Percentiles rank a stretch among this genome's conserved stretches.
Evolutionary conservation across 92 coral and sea anemone species (phyloP).

Genomic region (Parazoanthus darwini): DNA sequence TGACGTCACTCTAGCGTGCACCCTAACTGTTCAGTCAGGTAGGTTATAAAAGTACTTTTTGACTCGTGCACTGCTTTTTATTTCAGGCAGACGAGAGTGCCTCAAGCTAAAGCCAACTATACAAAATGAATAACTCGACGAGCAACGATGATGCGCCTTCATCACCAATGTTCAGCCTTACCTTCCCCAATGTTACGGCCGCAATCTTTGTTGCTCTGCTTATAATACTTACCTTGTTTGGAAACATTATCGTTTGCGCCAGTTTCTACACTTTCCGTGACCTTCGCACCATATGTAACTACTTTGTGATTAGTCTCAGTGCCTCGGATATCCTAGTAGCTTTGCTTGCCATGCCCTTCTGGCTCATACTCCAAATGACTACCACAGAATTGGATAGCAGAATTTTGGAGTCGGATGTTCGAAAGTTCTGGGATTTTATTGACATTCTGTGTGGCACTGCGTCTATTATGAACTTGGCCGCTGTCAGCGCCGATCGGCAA

Average conservation of each 20-base stretch:
- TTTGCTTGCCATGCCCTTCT: constrained; percentile 81
- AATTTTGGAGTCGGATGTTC: constrained; percentile 31
- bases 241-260: constrained; percentile 85
- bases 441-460: constrained; percentile 86
- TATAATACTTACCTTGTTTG: constrained; percentile 80
- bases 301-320: constrained; percentile 85
- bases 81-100: neutral
- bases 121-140: constrained; percentile 31
- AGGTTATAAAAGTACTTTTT: no score
- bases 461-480: constrained; percentile 82
- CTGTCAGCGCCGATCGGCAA: constrained; percentile 90
- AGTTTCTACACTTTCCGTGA: constrained; percentile 90
- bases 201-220: constrained; percentile 79
- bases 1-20: no score
- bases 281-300: constrained; percentile 92
- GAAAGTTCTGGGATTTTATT: constrained; percentile 67
- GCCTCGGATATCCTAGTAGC: constrained; percentile 90
- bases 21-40: no score
- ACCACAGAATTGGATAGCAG: constrained; percentile 48
- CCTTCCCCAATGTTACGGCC: constrained; percentile 58
- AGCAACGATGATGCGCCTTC: neutral
- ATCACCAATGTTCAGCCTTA: constrained; percentile 1
- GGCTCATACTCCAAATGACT: constrained; percentile 77
- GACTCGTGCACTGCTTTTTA: neutral
- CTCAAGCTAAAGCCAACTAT: neutral